Evolutionary conservation across 2,888 invertebrate genomes (phyloP), one percentile per base, ranked within the genome.

Genomic region (Neoaliturus tenellus): DNA sequence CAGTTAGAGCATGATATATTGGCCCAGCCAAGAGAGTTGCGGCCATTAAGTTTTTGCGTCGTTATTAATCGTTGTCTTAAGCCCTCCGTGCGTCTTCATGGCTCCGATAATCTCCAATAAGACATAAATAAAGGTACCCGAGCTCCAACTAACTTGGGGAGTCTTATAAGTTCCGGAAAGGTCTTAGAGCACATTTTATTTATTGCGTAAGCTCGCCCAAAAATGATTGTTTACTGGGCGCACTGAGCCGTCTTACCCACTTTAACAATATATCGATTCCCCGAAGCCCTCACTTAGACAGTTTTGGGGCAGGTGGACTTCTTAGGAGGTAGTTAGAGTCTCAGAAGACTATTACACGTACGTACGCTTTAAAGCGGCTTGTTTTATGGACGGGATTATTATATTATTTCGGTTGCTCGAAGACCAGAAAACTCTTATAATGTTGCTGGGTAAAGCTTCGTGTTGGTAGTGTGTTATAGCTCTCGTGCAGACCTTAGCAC

Each of bases 21-120:
- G 75, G 17, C 75, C n/a, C 71, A 12, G 71, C 71, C 8, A 12
- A 69, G 71, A 41, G 71, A 20, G 28, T 41, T 8, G 23, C 28
- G 28, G 44, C 75, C 41, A 28, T 75, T 75, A 75, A 75, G 44
- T 75, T 75, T 75, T 75, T 75, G 44, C 48, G 48, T 33, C 41
- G 80, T 39, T 81, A 84, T 84, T 84, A 84, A 84, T 84, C 84
- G 84, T 35, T 33, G 20, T 28, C 51, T 28, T 81, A 84, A 81
- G 67, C 55, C 81, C n/a, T 31, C 81, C 73, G 51, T 84, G 84
- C 71, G 84, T 84, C 84, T 84, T 84, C 81, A 84, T 84, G 73
- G 81, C 80, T 83, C 85, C 88, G 88, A 88, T 88, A 88, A 88
- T 88, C 88, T 87, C 86, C 87, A 87, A 86, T 87, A 88, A 86